These are phyloP conservation scores for Nezara viridula DNA, from an alignment of 2,888 invertebrate genomes.

Conservation along the genomic window DNA sequence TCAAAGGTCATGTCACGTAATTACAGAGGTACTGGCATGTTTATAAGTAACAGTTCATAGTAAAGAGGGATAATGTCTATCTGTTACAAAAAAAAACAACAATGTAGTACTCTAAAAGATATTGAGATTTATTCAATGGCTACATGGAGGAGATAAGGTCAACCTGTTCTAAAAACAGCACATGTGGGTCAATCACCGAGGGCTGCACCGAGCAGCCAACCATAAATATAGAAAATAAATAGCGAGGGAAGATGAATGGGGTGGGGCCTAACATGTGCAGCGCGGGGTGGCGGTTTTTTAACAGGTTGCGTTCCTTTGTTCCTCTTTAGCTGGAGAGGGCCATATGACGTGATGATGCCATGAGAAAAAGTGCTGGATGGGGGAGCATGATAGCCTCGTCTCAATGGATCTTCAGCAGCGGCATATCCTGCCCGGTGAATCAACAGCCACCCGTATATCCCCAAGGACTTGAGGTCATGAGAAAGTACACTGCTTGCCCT, in stretches of 20 bases:
- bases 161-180: slow-evolving; percentile 23
- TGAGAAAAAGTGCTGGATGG: slow-evolving; percentile 42
- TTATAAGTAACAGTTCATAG: too few species aligned
- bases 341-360: slow-evolving; percentile 38
- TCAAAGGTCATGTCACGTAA: too few species aligned
- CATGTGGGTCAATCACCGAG: neutral
- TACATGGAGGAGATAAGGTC: neutral
- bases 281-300: slow-evolving; percentile 20
- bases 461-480: slow-evolving; percentile 23
- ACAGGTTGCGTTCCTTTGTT: slow-evolving; percentile 34
- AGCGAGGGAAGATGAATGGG: neutral
- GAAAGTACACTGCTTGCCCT: slow-evolving; percentile 4
- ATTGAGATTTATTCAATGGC: neutral
- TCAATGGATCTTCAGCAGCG: neutral
- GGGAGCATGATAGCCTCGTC: slow-evolving; percentile 4
- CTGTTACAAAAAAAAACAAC: too few species aligned
- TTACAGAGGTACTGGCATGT: too few species aligned
- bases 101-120: too few species aligned
- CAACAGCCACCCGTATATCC: slow-evolving; percentile 17
- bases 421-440: neutral
- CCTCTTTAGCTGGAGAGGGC: neutral
- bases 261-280: neutral
- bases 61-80: too few species aligned
- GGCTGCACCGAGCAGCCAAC: slow-evolving; percentile 17
- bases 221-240: slow-evolving; percentile 33